Evolutionary conservation across 2,797 vertebrate genomes (phyloP).

Genomic region (Jordanella pulchra): DNA sequence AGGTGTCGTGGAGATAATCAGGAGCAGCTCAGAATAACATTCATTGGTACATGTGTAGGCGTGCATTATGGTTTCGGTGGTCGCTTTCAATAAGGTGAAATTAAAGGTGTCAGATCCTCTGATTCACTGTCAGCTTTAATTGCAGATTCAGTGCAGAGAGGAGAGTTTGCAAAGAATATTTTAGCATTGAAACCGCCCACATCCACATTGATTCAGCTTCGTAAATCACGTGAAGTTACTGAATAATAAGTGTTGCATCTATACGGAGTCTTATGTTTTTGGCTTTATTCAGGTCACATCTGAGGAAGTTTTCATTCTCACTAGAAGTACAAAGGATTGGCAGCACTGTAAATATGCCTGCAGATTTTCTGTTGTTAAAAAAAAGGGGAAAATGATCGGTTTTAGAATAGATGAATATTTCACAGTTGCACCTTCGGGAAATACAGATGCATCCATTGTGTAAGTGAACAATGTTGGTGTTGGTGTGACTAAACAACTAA

Average conservation of each 20-base stretch:
- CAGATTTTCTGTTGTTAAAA: background rate
- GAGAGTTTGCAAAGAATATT: conserved; percentile 1
- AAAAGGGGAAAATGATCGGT: background rate
- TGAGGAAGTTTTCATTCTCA: conserved; percentile 4
- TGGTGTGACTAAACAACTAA: background rate
- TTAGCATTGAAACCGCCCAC: conserved; percentile 16
- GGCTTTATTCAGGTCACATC: conserved; percentile 24
- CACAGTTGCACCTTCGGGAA: background rate
- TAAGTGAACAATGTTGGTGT: background rate
- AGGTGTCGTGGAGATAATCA: conserved; percentile 14
- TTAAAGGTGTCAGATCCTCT: conserved; percentile 61
- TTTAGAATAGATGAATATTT: background rate
- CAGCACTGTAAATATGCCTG: background rate
- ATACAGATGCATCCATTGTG: background rate
- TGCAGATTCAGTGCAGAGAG: conserved; percentile 16
- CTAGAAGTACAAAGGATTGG: background rate
- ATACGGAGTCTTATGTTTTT: background rate
- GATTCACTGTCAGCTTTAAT: conserved; percentile 58
- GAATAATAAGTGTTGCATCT: conserved; percentile 34
- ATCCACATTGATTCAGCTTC: conserved; percentile 22
- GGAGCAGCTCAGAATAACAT: conserved; percentile 20
- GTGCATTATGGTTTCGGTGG: conserved; percentile 15
- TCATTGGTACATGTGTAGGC: conserved; percentile 1
- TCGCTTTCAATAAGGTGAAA: conserved; percentile 49
- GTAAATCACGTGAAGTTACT: conserved; percentile 26